Evolutionary conservation across 1,140 invertebrate species (phyloP).

Genomic region (Lethocerus indicus): DNA sequence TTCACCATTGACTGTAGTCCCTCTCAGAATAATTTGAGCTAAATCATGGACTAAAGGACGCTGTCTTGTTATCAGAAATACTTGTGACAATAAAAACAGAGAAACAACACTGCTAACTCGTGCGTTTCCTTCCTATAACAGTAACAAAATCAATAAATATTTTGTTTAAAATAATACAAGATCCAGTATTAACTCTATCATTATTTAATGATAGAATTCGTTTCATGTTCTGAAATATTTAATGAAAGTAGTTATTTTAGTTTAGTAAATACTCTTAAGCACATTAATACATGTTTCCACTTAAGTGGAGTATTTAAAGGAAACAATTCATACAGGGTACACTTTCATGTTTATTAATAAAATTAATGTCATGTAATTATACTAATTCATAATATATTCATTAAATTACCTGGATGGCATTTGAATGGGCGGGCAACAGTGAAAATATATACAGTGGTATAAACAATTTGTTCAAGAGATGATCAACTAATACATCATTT

Average conservation of each 20-base stretch:
- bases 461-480: conserved; percentile 81
- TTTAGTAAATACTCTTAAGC: background rate
- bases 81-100: conserved; percentile 83
- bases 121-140: conserved; percentile 29
- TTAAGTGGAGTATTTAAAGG: background rate
- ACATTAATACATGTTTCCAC: background rate
- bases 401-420: background rate
- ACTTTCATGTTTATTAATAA: background rate
- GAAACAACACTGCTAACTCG: conserved; percentile 76
- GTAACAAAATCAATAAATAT: conserved; percentile 3
- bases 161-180: no score
- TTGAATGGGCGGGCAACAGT: conserved; percentile 32
- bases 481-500: conserved; percentile 91
- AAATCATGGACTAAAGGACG: conserved; percentile 72
- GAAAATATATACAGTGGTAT: conserved; percentile 92
- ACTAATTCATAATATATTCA: background rate
- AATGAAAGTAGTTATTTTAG: background rate
- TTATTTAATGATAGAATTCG: no score
- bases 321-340: background rate
- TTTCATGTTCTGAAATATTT: background rate
- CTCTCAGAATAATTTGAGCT: conserved; percentile 75
- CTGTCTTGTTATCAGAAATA: conserved; percentile 88
- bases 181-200: no score
- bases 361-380: background rate
- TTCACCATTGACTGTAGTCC: conserved; percentile 5